Evolutionary conservation across 2,113 vertebrate genomes (phyloP).

Genomic region (Apteryx mantelli): DNA sequence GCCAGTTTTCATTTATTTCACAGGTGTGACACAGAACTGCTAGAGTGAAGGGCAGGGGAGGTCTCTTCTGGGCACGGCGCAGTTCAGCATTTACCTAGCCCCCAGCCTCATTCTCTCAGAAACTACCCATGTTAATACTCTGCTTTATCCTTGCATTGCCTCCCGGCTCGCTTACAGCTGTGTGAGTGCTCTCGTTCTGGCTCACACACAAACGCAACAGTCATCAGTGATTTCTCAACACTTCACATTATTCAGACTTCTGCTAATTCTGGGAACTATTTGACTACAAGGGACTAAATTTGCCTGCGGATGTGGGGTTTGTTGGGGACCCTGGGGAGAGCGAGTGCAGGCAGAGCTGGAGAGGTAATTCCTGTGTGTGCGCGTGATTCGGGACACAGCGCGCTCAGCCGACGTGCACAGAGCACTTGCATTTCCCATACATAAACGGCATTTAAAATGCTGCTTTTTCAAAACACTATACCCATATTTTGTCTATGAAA

Average conservation of each 20-base stretch:
- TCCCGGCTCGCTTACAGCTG: slow-evolving; percentile 31
- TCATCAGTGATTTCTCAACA: slow-evolving; percentile 41
- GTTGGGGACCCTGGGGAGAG: not conserved
- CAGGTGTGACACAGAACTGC: not conserved
- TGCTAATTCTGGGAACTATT: not conserved
- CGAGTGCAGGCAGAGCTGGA: not conserved
- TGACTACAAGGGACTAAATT: not conserved
- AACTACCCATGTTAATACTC: slow-evolving; percentile 4
- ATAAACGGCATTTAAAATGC: not conserved
- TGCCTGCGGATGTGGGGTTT: not conserved
- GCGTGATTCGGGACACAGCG: not conserved
- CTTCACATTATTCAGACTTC: not conserved
- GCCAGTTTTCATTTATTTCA: not conserved
- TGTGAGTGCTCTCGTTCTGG: slow-evolving; percentile 13
- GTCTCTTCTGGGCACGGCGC: not conserved
- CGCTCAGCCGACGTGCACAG: not conserved
- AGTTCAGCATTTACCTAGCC: not conserved
- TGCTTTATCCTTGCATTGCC: slow-evolving; percentile 4
- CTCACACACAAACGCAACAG: not conserved
- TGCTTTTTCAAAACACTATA: not conserved
- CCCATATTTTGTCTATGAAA: not conserved
- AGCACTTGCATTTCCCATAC: not conserved
- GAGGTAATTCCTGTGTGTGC: not conserved
- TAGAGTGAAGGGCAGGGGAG: not conserved
- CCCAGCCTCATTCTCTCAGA: slow-evolving; percentile 11